Evolutionary conservation across 1,140 invertebrate species (phyloP).

Genomic region (Littorina saxatilis): DNA sequence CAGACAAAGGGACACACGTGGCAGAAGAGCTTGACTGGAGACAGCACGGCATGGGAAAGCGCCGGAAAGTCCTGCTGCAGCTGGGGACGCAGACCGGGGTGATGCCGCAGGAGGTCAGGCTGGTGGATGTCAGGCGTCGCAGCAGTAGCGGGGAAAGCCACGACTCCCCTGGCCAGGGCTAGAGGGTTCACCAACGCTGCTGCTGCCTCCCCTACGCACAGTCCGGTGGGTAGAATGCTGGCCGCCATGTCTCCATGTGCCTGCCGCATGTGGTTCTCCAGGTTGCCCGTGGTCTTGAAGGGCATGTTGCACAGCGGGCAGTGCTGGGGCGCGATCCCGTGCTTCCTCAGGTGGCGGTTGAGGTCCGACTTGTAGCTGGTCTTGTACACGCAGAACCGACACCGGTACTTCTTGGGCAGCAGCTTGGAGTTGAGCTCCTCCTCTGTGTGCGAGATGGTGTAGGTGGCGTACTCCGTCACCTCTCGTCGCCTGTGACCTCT

Average conservation of each 20-base stretch:
- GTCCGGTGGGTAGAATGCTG: not conserved
- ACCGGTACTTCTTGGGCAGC: constrained; percentile 58
- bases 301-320: constrained; percentile 54
- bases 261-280: constrained; percentile 48
- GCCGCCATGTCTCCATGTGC: constrained; percentile 40
- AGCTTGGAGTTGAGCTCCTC: constrained; percentile 37
- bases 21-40: not conserved
- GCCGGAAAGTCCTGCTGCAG: not conserved
- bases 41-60: not conserved
- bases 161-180: no score
- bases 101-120: no score
- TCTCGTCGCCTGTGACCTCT: not conserved
- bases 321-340: constrained; percentile 47
- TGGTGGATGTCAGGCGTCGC: no score
- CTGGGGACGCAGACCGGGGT: not conserved
- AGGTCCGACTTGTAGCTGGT: constrained; percentile 61
- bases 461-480: constrained; percentile 28
- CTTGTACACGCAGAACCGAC: constrained; percentile 57
- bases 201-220: no score
- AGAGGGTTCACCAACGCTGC: no score
- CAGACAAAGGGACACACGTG: constrained; percentile 6
- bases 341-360: constrained; percentile 57
- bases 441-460: constrained; percentile 35
- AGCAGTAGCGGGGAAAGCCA: no score
- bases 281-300: constrained; percentile 50